Evolutionary conservation across 1,140 invertebrate genomes (phyloP).

Genomic region (Chionoecetes opilio): DNA sequence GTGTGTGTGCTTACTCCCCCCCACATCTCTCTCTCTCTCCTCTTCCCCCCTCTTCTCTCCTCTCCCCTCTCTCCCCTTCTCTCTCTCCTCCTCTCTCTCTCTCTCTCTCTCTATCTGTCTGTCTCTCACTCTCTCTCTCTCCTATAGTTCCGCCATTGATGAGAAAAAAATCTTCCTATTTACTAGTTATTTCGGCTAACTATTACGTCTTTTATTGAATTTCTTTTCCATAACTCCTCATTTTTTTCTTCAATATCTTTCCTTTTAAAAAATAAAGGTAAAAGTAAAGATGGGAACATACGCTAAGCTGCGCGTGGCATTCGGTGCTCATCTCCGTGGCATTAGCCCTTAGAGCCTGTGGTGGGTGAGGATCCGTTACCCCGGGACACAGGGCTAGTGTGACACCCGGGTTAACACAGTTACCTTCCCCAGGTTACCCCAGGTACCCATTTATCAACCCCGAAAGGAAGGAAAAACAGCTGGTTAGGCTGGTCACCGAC

Average conservation of each 20-base stretch:
- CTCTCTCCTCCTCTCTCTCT: background rate
- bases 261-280: no score
- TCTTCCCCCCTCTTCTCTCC: background rate
- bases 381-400: no score
- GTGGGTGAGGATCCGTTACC: no score
- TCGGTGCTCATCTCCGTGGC: no score
- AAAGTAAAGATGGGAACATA: no score
- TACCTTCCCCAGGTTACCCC: no score
- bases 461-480: no score
- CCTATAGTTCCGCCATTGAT: background rate
- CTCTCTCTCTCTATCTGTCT: background rate
- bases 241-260: background rate
- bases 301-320: no score
- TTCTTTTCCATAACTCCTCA: background rate
- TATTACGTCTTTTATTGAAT: background rate
- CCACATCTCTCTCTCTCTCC: background rate
- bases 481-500: no score
- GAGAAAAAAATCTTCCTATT: background rate
- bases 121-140: constrained; percentile 1
- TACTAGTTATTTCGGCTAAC: background rate
- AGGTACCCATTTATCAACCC: no score
- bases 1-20: background rate
- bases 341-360: no score
- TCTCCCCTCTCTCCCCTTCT: background rate
- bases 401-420: no score